Conservation (phyloP, 2,797 vertebrate species). For the Neosilurus hyrtlii region DNA sequence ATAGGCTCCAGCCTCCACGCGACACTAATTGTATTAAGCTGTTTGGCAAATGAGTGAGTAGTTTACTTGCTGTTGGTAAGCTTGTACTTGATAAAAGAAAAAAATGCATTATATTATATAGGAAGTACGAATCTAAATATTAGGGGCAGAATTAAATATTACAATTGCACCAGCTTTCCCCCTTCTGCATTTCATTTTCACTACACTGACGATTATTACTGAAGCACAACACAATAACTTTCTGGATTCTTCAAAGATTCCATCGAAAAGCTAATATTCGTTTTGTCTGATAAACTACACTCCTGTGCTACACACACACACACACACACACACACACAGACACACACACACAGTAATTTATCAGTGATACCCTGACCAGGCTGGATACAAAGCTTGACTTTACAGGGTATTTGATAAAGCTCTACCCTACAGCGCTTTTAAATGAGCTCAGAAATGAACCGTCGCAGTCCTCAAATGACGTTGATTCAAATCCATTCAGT, state of each 20-base stretch:
- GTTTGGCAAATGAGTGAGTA: too few relatives aligned
- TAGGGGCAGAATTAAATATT: neutral
- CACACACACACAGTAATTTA: neutral
- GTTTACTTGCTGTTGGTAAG: neutral
- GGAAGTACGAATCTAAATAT: too few relatives aligned
- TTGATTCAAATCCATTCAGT: neutral
- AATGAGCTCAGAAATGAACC: neutral
- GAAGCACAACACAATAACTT: neutral
- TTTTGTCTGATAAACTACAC: neutral
- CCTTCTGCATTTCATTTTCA: neutral
- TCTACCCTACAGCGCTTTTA: neutral
- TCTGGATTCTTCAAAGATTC: neutral
- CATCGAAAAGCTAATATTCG: neutral
- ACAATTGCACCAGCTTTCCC: neutral
- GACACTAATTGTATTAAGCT: too few relatives aligned
- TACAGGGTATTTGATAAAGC: neutral
- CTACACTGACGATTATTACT: neutral
- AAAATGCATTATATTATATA: neutral
- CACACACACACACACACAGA: neutral
- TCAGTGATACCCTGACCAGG: conserved; percentile 6
- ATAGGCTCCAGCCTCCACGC: too few relatives aligned
- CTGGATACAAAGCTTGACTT: conserved; percentile 4
- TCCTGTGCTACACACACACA: neutral
- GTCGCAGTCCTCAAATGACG: too few relatives aligned
- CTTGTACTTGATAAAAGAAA: neutral